Evolutionary conservation across 2,797 vertebrate genomes (phyloP).

Genomic region (Enteromius trimaculatus): DNA sequence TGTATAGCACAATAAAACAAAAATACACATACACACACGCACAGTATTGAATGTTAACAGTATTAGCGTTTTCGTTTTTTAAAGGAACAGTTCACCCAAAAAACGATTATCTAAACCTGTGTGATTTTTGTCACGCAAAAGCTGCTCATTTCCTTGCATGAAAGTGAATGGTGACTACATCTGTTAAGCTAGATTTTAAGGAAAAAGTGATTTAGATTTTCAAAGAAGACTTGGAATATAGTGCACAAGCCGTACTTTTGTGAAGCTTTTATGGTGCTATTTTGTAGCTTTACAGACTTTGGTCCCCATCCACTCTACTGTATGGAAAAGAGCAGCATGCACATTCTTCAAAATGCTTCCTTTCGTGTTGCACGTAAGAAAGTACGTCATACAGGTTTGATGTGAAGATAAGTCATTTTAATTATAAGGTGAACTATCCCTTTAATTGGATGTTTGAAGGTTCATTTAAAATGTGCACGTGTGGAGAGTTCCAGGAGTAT

Average conservation of each 20-base stretch:
- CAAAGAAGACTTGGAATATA: conserved; percentile 1
- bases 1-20: conserved; percentile 53
- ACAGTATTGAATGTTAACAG: conserved; percentile 26
- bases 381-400: background rate
- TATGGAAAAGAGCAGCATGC: background rate
- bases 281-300: conserved; percentile 18
- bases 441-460: conserved; percentile 22
- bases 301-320: background rate
- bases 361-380: background rate
- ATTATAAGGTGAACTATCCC: conserved; percentile 15
- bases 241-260: background rate
- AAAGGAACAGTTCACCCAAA: conserved; percentile 26
- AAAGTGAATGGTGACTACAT: background rate
- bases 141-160: background rate
- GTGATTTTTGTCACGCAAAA: background rate
- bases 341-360: background rate
- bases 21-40: conserved; percentile 30
- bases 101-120: background rate
- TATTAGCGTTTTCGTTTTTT: background rate
- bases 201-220: background rate
- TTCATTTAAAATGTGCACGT: conserved; percentile 28
- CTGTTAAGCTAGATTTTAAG: background rate
- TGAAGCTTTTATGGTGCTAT: conserved; percentile 39
- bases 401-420: background rate
- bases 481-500: conserved; percentile 19